These are phyloP conservation scores for Hydrotaea cyrtoneurina DNA, from an alignment of 2,888 invertebrate species.

Conservation along the genomic window DNA sequence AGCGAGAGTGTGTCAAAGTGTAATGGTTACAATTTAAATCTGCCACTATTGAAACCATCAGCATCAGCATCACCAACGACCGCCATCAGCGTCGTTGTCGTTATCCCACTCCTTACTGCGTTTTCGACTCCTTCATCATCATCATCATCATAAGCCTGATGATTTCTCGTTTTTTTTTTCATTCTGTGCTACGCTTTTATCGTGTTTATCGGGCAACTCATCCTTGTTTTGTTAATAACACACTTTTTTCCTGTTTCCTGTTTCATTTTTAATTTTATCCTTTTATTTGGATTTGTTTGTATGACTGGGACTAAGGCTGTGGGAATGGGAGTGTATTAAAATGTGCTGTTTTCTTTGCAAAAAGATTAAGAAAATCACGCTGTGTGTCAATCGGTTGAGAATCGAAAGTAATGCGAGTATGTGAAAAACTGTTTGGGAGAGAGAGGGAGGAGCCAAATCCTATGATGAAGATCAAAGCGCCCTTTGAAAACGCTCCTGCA, in stretches of 20 bases:
- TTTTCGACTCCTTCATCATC: background rate
- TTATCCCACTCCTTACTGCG: background rate
- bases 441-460: no score
- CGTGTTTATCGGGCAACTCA: slow-evolving; percentile 2
- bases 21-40: slow-evolving; percentile 63
- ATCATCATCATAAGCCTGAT: background rate
- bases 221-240: slow-evolving; percentile 23
- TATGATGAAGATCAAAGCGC: no score
- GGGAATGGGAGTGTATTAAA: slow-evolving; percentile 1
- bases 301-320: background rate
- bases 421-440: no score
- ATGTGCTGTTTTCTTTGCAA: slow-evolving; percentile 1
- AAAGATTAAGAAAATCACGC: background rate
- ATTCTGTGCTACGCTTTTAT: background rate
- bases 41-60: slow-evolving; percentile 62
- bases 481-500: no score
- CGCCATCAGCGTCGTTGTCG: background rate
- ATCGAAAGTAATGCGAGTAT: no score
- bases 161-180: background rate
- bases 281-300: slow-evolving; percentile 15
- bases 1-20: slow-evolving; percentile 47
- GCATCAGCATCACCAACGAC: slow-evolving; percentile 39
- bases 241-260: background rate
- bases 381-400: background rate
- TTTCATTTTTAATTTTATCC: background rate